Evolutionary conservation across 1,140 invertebrate genomes (phyloP), one percentile per base, ranked within the genome.

Genomic region (Cherax destructor): DNA sequence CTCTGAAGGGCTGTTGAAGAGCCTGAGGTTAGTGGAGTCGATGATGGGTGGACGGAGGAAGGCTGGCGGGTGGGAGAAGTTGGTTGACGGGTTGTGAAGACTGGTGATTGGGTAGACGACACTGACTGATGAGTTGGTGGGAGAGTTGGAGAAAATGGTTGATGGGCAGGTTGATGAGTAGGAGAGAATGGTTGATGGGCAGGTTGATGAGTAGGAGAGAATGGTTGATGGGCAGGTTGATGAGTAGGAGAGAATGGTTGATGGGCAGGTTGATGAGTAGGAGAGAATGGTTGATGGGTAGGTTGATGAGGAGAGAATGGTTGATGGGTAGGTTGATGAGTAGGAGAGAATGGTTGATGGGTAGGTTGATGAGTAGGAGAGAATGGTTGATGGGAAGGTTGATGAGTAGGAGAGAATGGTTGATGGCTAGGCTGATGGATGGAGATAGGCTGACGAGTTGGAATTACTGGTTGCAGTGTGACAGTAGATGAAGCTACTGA

Each of bases 361-460:
- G 78, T 49, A 21, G 77, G 47, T 41, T 79, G 77, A 41, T 41
- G 77, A 21, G 77, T 80, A 30, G 78, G 24, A 56, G 61, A 83
- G 52, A 24, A 3, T 61, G 4, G 18, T n/a, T 83, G 80, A 49
- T 21, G 52, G n/a, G 52, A 13, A 13, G 52, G 30, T 83, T 56
- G 80, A 11, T 83, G 56, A n/a, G 80, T 21, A 41, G 80, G 52
- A 24, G 80, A 41, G 52, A 61, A n/a, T 24, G 78, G 30, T 49
- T 61, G 80, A 41, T n/a, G 52, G 52, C 52, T 61, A 16, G 80
- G 30, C 18, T 61, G 80, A 41, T 52, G 52, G 52, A 52, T 61
- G 4, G 52, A 49, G 52, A 61, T 16, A 61, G 80, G 80, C 30
- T 83, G 52, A 13, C 56, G 52, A 18, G 52, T 61, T 24, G 80